phyloP scores from a whole-genome alignment of 2,888 invertebrate species.

The Folsomia manolachei region DNA sequence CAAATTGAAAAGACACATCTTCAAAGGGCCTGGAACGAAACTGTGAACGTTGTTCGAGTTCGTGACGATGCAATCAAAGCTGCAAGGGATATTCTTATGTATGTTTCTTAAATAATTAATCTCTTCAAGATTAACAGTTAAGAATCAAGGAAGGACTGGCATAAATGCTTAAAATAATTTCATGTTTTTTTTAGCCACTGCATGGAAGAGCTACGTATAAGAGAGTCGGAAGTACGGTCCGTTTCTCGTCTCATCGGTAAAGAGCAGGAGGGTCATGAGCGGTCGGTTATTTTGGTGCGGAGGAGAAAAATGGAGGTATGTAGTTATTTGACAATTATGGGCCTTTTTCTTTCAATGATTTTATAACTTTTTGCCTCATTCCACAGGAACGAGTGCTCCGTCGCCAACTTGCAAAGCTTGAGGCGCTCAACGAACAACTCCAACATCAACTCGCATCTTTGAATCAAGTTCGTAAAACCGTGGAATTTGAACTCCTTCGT shows the following conservation, averaged over 20 bases:
- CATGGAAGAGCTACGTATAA: conserved; percentile 40
- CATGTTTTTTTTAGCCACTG: too few species aligned
- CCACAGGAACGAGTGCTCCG: conserved; percentile 39
- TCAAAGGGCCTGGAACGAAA: conserved; percentile 50
- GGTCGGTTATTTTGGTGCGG: conserved; percentile 38
- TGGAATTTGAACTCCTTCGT: conserved; percentile 54
- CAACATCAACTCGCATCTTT: conserved; percentile 34
- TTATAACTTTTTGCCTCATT: too few species aligned
- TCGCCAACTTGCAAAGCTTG: conserved; percentile 33
- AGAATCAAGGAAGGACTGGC: too few species aligned
- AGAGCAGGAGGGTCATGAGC: conserved; percentile 48
- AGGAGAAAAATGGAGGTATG: conserved; percentile 42
- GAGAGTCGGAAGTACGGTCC: conserved; percentile 43
- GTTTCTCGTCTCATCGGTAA: conserved; percentile 39
- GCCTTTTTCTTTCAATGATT: too few species aligned
- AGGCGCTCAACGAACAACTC: conserved; percentile 30
- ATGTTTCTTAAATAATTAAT: too few species aligned
- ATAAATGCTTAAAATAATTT: too few species aligned
- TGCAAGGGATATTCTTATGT: conserved; percentile 40
- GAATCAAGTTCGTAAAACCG: conserved; percentile 28
- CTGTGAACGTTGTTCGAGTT: conserved; percentile 45
- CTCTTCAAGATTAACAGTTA: not conserved
- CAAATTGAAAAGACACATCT: conserved; percentile 50
- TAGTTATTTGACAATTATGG: not conserved
- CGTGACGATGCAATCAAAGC: conserved; percentile 48